These are phyloP conservation scores for Drosophila incognita DNA, from an alignment of 2,888 invertebrate species.

Conservation along the genomic window DNA sequence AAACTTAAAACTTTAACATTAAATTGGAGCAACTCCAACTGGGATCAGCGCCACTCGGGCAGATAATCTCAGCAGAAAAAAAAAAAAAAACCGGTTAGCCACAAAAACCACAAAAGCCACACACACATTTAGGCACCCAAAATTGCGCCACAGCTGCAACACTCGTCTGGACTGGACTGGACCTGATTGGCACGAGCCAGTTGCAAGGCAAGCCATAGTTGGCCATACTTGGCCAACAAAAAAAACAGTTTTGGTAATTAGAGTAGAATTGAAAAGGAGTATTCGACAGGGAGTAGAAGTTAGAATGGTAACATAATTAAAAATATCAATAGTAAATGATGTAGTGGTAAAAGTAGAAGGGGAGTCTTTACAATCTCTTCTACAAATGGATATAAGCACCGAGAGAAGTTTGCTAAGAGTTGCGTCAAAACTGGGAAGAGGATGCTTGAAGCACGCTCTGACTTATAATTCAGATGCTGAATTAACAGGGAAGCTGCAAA, in stretches of 20 bases:
- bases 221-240: not conserved
- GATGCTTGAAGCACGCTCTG: not conserved
- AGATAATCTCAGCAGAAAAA: conserved; percentile 12
- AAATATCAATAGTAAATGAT: not conserved
- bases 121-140: conserved; percentile 28
- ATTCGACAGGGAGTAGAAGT: not conserved
- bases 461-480: not conserved
- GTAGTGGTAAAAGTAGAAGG: not conserved
- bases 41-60: conserved; percentile 11
- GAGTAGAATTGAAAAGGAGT: not conserved
- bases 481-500: not conserved
- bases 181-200: conserved; percentile 36
- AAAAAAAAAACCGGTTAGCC: conserved; percentile 12
- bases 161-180: conserved; percentile 7
- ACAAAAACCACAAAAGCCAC: conserved; percentile 16
- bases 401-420: not conserved
- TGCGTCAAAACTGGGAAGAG: not conserved
- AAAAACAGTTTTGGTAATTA: not conserved
- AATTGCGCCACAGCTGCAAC: conserved; percentile 44
- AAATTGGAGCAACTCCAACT: conserved; percentile 46
- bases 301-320: not conserved
- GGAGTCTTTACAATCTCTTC: not conserved
- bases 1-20: conserved; percentile 16
- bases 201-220: not conserved
- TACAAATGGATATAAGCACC: not conserved